Base-by-base conservation (phyloP, 2,797 vertebrate genomes). In the Delichon dasypus region DNA sequence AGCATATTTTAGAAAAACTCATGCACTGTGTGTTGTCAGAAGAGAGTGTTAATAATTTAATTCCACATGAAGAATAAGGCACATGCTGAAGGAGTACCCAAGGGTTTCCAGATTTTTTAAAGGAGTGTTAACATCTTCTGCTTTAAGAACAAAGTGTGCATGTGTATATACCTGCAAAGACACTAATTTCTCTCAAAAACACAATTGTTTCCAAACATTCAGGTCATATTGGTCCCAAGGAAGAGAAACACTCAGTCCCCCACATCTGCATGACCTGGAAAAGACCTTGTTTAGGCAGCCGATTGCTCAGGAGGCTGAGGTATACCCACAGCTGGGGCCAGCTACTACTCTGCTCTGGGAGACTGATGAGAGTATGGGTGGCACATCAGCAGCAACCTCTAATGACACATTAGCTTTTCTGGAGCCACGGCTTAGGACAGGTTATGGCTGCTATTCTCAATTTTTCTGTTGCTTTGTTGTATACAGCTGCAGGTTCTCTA, bases 21-120 rank as follows among this genome's bases (percentile, higher is more conserved):
- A 40, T 48, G 11, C 12, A 57, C 48, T 67, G 40, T 44, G 7
- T 42, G 36, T 29, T 73, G 16, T 22, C 29, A 50, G n/a, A 61
- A 74, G n/a, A 70, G 11, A 16, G 15, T 13, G 32, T 11, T 16
- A 38, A 61, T 16, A 42, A 25, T 75, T 84, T 85, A 67, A 48
- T 15, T 16, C 19, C 11, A 13, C 3, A 3, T 60, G 44, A 70
- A 23, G 14, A 76, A 51, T 38, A 73, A 0, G 2, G 22, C 13
- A 87, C 16, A 36, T 55, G 9, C 23, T 86, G 53, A 67, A 74
- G 40, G 18, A 71, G 4, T 20, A 25, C 13, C 12, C 13, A 55
- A 44, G n/a, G 57, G 36, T 60, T 87, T 79, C 51, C 45, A n/a
- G 30, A 42, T 7, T 72, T 80, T 78, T 80, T 15, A 5, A 51